Base-by-base conservation (phyloP, 2,888 invertebrate genomes). In the Caprella mutica region DNA sequence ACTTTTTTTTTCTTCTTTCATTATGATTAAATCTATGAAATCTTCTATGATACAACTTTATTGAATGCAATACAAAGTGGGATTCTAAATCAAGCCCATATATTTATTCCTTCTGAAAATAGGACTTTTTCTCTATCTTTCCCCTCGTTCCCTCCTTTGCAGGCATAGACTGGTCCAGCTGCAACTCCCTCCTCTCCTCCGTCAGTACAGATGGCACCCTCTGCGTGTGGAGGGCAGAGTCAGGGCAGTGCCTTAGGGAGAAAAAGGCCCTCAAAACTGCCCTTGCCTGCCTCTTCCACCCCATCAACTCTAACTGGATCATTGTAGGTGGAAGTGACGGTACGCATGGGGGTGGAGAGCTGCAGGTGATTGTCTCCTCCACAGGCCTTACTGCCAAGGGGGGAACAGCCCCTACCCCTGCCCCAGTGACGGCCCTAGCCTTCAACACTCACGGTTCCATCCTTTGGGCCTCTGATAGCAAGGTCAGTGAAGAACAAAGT, bases 91-190 rank as follows among this genome's bases (percentile, higher is more conserved):
- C n/a, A n/a, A n/a, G n/a, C n/a, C n/a, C n/a, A n/a, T n/a, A n/a
- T n/a, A n/a, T n/a, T n/a, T n/a, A n/a, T n/a, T n/a, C n/a, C n/a
- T n/a, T n/a, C n/a, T n/a, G n/a, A n/a, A n/a, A n/a, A n/a, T n/a
- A n/a, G n/a, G n/a, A n/a, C n/a, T n/a, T n/a, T n/a, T n/a, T n/a
- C n/a, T n/a, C n/a, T n/a, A n/a, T n/a, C n/a, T 23, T 14, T n/a
- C 23, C 6, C 24, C 5, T 5, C 35, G 35, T 44, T 23, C 50
- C 57, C 58, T 56, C 33, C 69, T 66, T 56, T 68, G 77, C 68
- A 74, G 86, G 81, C 55, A 84, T 86, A 72, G 86, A 85, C 71
- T 90, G 89, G 89, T 88, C 88, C 1, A 80, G 81, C 17, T 84
- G 85, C 27, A 90, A 89, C 75, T 89, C 89, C 74, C 74, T 86